Evolutionary conservation across 2,888 invertebrate species (phyloP), one percentile per base, ranked within the genome.

Genomic region (Stegana nigrithorax): DNA sequence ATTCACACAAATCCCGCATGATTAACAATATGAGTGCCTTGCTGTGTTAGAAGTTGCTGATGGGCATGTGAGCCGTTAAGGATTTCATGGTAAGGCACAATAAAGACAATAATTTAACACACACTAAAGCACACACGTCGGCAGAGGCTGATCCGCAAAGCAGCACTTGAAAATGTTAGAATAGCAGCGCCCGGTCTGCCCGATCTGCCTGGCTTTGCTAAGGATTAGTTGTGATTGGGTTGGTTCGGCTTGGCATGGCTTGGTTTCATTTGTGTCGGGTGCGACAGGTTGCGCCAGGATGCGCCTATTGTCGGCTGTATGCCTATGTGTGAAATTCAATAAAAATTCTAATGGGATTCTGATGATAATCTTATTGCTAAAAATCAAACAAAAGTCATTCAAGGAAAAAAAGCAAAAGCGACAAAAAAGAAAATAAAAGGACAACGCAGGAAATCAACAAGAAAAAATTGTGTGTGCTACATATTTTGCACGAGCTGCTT

Each of bases 281-380:
- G n/a, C n/a, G n/a, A n/a, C n/a, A n/a, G n/a, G n/a, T 4, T 32
- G 32, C 10, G 32, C 10, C 2, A 10, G 32, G n/a, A 32, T 32
- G 32, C 32, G 32, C 10, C 12, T 32, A n/a, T 5, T 32, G 32
- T 32, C 23, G 50, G 2, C n/a, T 14, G 14, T 45, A 12, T 44
- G 21, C 47, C 29, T 32, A 36, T 61, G 7, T 56, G 71, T 68
- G 72, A 77, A 80, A 80, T 80, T 78, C 78, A 78, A 77, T 78
- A 78, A 78, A 79, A 80, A 77, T 77, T 78, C 75, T 78, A 79
- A 78, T 79, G 80, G 77, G 69, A 76, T 78, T 78, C 75, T 77
- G 77, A 80, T 79, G 79, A 79, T 79, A 79, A 79, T 79, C 78
- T 73, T 72, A 70, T 79, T 73, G 70, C 73, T 72, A 58, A 71